phyloP scores from a whole-genome alignment of 2,113 vertebrate species.

The Zosterops lateralis region DNA sequence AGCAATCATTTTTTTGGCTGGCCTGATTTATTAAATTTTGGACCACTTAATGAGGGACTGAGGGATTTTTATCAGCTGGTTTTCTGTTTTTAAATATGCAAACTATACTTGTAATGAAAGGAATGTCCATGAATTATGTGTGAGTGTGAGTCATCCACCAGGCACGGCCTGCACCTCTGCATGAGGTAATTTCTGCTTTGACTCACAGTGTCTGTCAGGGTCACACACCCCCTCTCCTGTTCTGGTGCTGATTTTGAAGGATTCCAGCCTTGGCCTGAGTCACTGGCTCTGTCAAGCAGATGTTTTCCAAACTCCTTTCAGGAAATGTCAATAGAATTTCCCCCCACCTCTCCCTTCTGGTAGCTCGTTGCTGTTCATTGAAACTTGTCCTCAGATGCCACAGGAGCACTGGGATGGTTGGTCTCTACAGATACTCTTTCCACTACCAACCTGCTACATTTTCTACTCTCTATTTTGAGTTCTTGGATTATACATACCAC shows the following conservation, averaged over 20 bases:
- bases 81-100: not conserved
- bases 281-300: not conserved
- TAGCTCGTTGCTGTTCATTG: not conserved
- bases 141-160: not conserved
- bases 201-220: not conserved
- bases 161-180: not conserved
- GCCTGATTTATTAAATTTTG: not conserved
- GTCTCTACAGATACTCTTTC: not conserved
- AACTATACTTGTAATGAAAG: not conserved
- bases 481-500: not conserved
- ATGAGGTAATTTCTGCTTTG: not conserved
- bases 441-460: not conserved
- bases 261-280: not conserved
- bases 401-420: not conserved
- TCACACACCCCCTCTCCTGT: not conserved
- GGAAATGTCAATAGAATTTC: not conserved
- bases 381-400: accelerated
- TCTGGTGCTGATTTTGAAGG: not conserved
- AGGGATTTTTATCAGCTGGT: not conserved
- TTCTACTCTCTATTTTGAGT: not conserved
- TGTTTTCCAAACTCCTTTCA: not conserved
- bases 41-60: not conserved
- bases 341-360: not conserved
- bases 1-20: not conserved
- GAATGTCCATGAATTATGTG: not conserved